Evolutionary conservation across 2,797 vertebrate genomes (phyloP).

Genomic region (Toxotes lorentzi): DNA sequence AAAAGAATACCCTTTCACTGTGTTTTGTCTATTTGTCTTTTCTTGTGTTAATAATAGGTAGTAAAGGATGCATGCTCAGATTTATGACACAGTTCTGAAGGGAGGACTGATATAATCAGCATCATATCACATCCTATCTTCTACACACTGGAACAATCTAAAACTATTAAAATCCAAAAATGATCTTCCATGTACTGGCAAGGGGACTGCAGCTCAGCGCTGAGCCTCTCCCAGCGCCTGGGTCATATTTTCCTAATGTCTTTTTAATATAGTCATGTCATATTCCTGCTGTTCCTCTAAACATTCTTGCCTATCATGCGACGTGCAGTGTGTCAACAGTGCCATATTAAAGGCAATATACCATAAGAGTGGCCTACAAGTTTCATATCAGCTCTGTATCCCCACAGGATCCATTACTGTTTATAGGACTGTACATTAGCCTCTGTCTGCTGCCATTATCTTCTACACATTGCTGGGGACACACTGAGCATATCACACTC

Average conservation of each 20-base stretch:
- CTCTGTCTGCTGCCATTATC: slow-evolving; percentile 69
- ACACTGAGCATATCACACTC: slow-evolving; percentile 44
- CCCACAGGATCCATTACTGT: slow-evolving; percentile 77
- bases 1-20: neutral
- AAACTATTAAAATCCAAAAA: slow-evolving; percentile 66
- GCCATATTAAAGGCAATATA: slow-evolving; percentile 81
- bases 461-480: slow-evolving; percentile 52
- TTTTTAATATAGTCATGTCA: slow-evolving; percentile 73
- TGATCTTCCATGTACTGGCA: slow-evolving; percentile 47
- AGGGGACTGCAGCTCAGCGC: slow-evolving; percentile 32
- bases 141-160: slow-evolving; percentile 58
- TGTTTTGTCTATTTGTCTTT: slow-evolving; percentile 39
- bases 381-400: slow-evolving; percentile 71
- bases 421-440: slow-evolving; percentile 79
- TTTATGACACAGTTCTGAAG: slow-evolving; percentile 64
- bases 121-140: slow-evolving; percentile 55
- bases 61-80: slow-evolving; percentile 48
- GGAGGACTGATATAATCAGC: slow-evolving; percentile 63
- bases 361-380: slow-evolving; percentile 62
- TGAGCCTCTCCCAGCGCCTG: slow-evolving; percentile 21
- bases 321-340: slow-evolving; percentile 64
- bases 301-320: slow-evolving; percentile 63
- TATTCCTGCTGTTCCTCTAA: slow-evolving; percentile 71
- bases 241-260: slow-evolving; percentile 66
- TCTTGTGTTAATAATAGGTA: slow-evolving; percentile 42